Base-by-base conservation (phyloP, 2,888 invertebrate species). In the Notodonta dromedarius region DNA sequence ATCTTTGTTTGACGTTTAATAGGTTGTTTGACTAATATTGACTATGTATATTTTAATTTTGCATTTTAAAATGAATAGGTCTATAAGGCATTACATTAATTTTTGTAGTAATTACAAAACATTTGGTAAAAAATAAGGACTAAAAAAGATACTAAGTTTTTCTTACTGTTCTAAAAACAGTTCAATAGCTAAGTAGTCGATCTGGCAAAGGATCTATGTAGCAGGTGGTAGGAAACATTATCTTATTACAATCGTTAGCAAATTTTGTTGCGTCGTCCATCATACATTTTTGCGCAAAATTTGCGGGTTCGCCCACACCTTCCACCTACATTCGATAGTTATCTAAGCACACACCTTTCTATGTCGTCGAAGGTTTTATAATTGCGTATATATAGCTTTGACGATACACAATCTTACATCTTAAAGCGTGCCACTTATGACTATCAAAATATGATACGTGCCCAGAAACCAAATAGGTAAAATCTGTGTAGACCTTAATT, bases 261-360 rank as follows among this genome's bases (percentile, higher is more conserved):
- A 61, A 56, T 64, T 50, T 55, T 14, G 61, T 67, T 61, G 60
- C 55, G 65, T 63, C 16, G 56, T 60, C 51, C 12, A 6, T 32
- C 35, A 54, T n/a, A 0, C n/a, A 0, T 69, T 67, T 74, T 69
- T 65, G 67, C 61, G 24, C 24, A 60, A 62, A 42, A 59, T 70
- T 65, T 63, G 63, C 62, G 50, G 53, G 62, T 60, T 65, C 65
- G 57, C 70, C 66, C 60, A 65, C 69, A 56, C 60, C 57, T 54
- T 59, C 60, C 70, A 53, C 67, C 63, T 62, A 67, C 65, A 55
- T 58, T 59, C 11, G 39, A 40, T 16, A 57, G 69, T 74, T 75
- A 75, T 71, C 69, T 73, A 73, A 74, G 32, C 51, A 61, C 57
- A 44, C 64, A 50, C 65, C 71, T 67, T 57, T 56, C 32, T 71